Evolutionary conservation across 2,888 invertebrate species (phyloP).

Genomic region (Idaea biselata): DNA sequence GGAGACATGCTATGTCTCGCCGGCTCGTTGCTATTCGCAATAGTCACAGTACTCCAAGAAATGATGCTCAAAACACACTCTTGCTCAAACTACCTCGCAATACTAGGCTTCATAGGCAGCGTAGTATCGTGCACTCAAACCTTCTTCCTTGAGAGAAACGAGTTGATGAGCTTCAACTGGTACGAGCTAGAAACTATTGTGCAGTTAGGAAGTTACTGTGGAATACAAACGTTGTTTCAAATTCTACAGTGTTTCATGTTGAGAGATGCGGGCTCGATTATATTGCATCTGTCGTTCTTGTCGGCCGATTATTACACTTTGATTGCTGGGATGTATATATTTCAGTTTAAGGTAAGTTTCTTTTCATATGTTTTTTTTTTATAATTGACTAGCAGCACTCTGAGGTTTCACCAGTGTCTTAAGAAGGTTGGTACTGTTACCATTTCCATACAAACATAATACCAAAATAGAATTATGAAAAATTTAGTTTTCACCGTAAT

Average conservation of each 20-base stretch:
- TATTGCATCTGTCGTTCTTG: conserved; percentile 89
- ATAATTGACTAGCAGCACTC: not conserved
- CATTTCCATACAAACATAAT: too few relatives aligned
- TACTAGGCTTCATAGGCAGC: conserved; percentile 90
- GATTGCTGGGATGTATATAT: conserved; percentile 88
- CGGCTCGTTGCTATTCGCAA: conserved; percentile 88
- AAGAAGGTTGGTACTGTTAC: too few relatives aligned
- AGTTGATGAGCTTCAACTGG: conserved; percentile 85
- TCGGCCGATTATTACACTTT: conserved; percentile 93
- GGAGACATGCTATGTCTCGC: conserved; percentile 91
- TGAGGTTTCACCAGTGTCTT: too few relatives aligned
- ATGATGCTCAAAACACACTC: conserved; percentile 89
- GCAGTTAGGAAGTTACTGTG: conserved; percentile 82
- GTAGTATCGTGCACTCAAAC: conserved; percentile 89
- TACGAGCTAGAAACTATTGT: conserved; percentile 83
- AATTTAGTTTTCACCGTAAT: too few relatives aligned
- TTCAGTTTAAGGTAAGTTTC: conserved; percentile 86
- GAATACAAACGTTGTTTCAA: conserved; percentile 88
- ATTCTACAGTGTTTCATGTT: conserved; percentile 88
- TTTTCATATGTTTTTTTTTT: conserved; percentile 7
- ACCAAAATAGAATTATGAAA: too few relatives aligned
- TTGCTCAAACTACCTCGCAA: conserved; percentile 89
- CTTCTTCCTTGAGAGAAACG: conserved; percentile 87
- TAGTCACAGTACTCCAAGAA: conserved; percentile 91
- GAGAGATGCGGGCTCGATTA: conserved; percentile 89